These are phyloP conservation scores for Crocidura indochinensis DNA, from an alignment of 2,797 vertebrate species.

Conservation along the genomic window DNA sequence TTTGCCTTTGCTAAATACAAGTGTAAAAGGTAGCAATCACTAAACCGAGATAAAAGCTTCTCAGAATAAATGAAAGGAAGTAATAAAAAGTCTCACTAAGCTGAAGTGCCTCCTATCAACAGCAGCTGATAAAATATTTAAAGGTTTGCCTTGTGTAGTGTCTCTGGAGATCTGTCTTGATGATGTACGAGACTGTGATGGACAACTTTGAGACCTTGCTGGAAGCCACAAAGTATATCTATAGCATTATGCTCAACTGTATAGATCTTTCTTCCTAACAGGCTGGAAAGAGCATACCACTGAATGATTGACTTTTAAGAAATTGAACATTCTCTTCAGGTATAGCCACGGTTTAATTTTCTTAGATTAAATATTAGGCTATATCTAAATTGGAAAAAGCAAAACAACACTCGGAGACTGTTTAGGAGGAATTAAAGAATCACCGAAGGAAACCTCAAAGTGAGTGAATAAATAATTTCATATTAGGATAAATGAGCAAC, in stretches of 20 bases:
- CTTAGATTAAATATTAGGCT: conserved; percentile 42
- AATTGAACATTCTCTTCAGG: conserved; percentile 41
- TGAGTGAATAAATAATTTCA: not conserved
- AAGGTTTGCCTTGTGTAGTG: conserved; percentile 80
- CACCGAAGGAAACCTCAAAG: not conserved
- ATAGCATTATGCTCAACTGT: conserved; percentile 67
- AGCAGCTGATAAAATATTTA: conserved; percentile 89
- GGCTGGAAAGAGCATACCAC: conserved; percentile 73
- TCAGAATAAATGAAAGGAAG: conserved; percentile 82
- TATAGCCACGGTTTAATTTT: conserved; percentile 71
- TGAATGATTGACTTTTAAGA: conserved; percentile 76
- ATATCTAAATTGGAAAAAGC: conserved; percentile 24
- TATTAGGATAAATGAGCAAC: conserved; percentile 8
- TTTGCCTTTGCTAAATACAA: conserved; percentile 64
- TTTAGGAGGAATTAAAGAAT: conserved; percentile 28
- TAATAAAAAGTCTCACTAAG: conserved; percentile 82
- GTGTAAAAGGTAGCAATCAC: conserved; percentile 72
- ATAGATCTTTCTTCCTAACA: conserved; percentile 74
- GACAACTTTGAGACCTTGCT: conserved; percentile 82
- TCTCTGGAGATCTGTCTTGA: conserved; percentile 79
- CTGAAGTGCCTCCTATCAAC: conserved; percentile 77
- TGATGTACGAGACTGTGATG: conserved; percentile 78
- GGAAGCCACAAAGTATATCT: conserved; percentile 75
- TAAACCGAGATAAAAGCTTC: conserved; percentile 84
- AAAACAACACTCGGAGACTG: conserved; percentile 16